Evolutionary conservation across 2,113 vertebrate species (phyloP).

Genomic region (Pipa parva): DNA sequence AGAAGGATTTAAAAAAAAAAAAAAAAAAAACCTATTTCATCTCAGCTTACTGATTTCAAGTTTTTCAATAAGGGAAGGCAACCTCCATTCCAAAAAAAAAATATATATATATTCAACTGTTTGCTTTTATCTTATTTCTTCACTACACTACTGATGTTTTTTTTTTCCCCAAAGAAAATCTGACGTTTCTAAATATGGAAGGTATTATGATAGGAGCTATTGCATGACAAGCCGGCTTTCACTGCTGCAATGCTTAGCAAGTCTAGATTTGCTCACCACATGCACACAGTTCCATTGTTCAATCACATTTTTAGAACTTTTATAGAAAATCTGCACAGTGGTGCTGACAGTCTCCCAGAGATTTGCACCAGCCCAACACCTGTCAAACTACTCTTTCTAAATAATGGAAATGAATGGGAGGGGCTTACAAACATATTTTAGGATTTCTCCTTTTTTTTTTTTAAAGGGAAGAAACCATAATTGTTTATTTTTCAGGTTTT

Average conservation of each 20-base stretch:
- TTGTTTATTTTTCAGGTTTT: too few species aligned
- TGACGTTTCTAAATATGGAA: constrained; percentile 17
- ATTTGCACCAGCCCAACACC: too few species aligned
- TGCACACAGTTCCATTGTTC: background rate
- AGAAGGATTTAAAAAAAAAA: too few species aligned
- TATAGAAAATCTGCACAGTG: background rate
- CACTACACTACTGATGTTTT: too few species aligned
- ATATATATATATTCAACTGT: too few species aligned
- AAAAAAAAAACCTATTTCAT: constrained; percentile 21
- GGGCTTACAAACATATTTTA: too few species aligned
- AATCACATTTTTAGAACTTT: background rate
- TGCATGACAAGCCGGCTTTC: constrained; percentile 1
- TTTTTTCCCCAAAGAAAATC: background rate
- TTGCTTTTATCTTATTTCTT: constrained; percentile 15
- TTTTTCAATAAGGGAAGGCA: background rate
- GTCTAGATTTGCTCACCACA: background rate
- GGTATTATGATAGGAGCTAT: constrained; percentile 1
- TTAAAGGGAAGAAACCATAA: too few species aligned
- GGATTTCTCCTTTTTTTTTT: too few species aligned
- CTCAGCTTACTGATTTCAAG: constrained; percentile 8
- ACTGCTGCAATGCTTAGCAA: background rate
- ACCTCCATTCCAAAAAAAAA: constrained; percentile 5
- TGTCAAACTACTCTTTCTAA: too few species aligned
- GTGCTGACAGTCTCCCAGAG: too few species aligned
- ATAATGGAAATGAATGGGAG: too few species aligned